Base-by-base conservation (phyloP, 2,113 vertebrate genomes). In the Perca fluviatilis region DNA sequence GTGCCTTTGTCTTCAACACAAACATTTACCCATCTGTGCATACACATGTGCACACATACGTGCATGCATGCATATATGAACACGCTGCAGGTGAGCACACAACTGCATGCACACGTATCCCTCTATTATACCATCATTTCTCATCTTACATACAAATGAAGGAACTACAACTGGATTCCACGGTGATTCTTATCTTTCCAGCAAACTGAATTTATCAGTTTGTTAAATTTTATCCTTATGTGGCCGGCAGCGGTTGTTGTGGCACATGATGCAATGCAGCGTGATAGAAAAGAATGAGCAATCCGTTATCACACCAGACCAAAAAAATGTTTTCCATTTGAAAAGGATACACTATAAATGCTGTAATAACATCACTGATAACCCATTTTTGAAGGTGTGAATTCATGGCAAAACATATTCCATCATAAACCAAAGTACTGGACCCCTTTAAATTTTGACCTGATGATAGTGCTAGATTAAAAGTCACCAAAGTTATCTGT, bases 181-280 rank as follows among this genome's bases (percentile, higher is more conserved):
- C n/a, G 58, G 54, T 77, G 87, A 92, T 91, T 85, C 53, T 4
- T 43, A 90, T 91, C 87, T 84, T 68, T 78, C 43, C 47, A 46
- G 69, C 74, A 47, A 69, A 64, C 57, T 83, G 69, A 71, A 81
- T 80, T 84, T 86, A 88, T 89, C 89, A 27, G 27, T 27, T 27
- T 87, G 27, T 64, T 75, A 58, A 73, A 80, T 84, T 21, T 73
- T 75, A 58, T 79, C 56, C 73, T 74, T 64, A 47, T 40, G 49
- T 71, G 76, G 80, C 87, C 57, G 4, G 64, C 72, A 84, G 88
- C 75, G 11, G 56, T 73, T 70, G 65, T 65, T 75, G 58, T 85
- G 66, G 67, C 77, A 85, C 76, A 72, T 63, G 56, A 88, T 54
- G 65, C 77, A 56, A 58, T 15, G 36, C 68, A 63, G 61, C 18